Evolutionary conservation across 2,797 vertebrate genomes (phyloP), one percentile per base, ranked within the genome.

Genomic region (Sitta carolinensis): DNA sequence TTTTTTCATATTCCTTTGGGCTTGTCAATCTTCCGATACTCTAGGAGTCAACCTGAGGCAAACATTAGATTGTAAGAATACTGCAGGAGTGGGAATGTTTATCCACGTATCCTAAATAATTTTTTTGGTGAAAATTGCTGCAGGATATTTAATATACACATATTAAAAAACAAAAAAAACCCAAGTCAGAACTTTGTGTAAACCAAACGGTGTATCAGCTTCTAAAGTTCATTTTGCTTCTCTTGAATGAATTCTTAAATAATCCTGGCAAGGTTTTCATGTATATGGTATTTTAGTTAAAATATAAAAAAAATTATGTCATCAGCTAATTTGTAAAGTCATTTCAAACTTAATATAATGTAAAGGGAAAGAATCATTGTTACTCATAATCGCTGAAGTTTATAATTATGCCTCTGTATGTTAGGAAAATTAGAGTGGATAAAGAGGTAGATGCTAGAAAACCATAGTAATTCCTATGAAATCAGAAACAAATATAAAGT

Each of bases 171-270:
- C 47, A 22, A 42, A 50, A 47, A n/a, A 19, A 43, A 59, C n/a
- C n/a, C n/a, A 43, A 43, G 43, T 43, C 18, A 51, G 9, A 32
- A 38, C 58, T 76, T 66, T 1, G 1, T 80, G 68, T 82, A 47
- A 92, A 57, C 7, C 9, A 52, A 70, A 45, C 0, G 0, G 0
- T 16, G 9, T 64, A n/a, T 22, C 58, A 72, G 26, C n/a, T 48
- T 76, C 51, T 62, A 73, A 84, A 83, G 17, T 64, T 20, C 0
- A 2, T 61, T 63, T 51, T 74, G 14, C 32, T 13, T 43, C 69
- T 84, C 62, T 78, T 61, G 13, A 74, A 94, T 58, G 25, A 62
- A 43, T 77, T 83, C 27, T 78, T 78, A 80, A 90, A 40, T 38
- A 89, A 75, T 61, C n/a, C 30, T 66, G 15, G 15, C 9, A 38